Evolutionary conservation across 2,797 vertebrate genomes (phyloP), one percentile per base, ranked within the genome.

Genomic region (Morus bassanus): DNA sequence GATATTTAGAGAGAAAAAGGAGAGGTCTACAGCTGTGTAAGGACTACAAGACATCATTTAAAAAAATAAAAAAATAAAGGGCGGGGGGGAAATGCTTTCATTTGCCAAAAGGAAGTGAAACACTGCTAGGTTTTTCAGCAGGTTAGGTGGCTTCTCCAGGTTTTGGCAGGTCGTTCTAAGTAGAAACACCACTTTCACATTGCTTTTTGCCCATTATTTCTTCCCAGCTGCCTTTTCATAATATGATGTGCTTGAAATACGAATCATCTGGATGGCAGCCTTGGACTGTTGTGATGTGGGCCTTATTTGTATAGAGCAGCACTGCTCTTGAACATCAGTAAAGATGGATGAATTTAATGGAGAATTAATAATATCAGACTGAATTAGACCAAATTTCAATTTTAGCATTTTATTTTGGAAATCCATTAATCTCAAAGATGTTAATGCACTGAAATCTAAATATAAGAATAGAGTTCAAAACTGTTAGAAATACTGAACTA

Each of bases 401-500:
- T 73, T 89, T 82, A 87, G 25, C 54, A 37, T 93, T 85, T 96
- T 65, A 68, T 92, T 92, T 88, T 87, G 67, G 59, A 75, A 89
- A 78, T 82, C 45, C 67, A 61, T 76, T 91, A 94, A 85, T 67
- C 85, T 79, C 67, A 30, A 48, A 65, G 45, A 65, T 91, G 78
- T 37, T 76, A 73, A 96, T 73, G 65, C 61, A 50, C 67, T 54
- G 63, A 85, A 94, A 94, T 94, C 50, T 61, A 57, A 81, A 75
- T 28, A 60, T 4, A 53, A 79, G 82, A 82, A 61, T 70, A 87
- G 67, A 89, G 78, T 85, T 94, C 70, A 93, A 39, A 91, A 63
- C 88, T 85, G 50, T 87, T 91, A 60, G 59, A 87, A 91, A 69
- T n/a, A 53, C 23, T 85, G 67, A 85, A 64, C 70, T 70, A 31